Percentiles rank a stretch among this genome's conserved stretches.
Evolutionary conservation across 1,140 invertebrate species (phyloP).

Genomic region (Lutraria rhynchaena): DNA sequence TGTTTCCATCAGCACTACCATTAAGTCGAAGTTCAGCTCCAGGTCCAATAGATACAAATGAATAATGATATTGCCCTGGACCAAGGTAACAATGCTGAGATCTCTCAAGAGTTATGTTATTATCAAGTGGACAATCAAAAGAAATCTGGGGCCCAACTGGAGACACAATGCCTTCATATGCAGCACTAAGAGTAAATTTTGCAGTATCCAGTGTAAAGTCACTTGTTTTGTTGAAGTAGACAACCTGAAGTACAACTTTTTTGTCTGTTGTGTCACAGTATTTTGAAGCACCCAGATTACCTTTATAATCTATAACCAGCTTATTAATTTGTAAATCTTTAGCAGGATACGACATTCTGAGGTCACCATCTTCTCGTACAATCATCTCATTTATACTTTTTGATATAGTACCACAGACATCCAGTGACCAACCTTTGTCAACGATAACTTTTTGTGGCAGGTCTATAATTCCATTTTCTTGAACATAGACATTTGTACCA

Average conservation of each 20-base stretch:
- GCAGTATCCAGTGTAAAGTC: slow-evolving; percentile 36
- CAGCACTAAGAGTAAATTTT: slow-evolving; percentile 30
- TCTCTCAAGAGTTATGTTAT: slow-evolving; percentile 49
- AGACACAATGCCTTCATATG: slow-evolving; percentile 22
- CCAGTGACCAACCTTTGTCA: slow-evolving; percentile 59
- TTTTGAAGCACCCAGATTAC: slow-evolving; percentile 55
- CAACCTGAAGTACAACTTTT: slow-evolving; percentile 48
- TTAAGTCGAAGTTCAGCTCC: slow-evolving; percentile 64
- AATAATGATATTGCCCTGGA: slow-evolving; percentile 62
- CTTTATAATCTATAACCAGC: slow-evolving; percentile 63
- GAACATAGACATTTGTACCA: slow-evolving; percentile 61
- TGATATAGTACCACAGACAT: slow-evolving; percentile 70
- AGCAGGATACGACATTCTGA: slow-evolving; percentile 64
- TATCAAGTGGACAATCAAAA: slow-evolving; percentile 38
- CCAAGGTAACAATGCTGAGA: slow-evolving; percentile 64
- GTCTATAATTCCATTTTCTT: slow-evolving; percentile 64
- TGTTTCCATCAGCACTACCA: slow-evolving; percentile 56
- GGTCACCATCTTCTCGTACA: slow-evolving; percentile 58
- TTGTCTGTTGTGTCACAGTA: slow-evolving; percentile 49
- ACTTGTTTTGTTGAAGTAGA: slow-evolving; percentile 58
- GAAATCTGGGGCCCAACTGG: slow-evolving; percentile 2
- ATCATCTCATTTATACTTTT: slow-evolving; percentile 56
- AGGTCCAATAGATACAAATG: slow-evolving; percentile 62
- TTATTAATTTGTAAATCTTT: slow-evolving; percentile 55
- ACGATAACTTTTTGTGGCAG: slow-evolving; percentile 67